Evolutionary conservation across 1,140 invertebrate species (phyloP).

Genomic region (Solenopsis fugax): DNA sequence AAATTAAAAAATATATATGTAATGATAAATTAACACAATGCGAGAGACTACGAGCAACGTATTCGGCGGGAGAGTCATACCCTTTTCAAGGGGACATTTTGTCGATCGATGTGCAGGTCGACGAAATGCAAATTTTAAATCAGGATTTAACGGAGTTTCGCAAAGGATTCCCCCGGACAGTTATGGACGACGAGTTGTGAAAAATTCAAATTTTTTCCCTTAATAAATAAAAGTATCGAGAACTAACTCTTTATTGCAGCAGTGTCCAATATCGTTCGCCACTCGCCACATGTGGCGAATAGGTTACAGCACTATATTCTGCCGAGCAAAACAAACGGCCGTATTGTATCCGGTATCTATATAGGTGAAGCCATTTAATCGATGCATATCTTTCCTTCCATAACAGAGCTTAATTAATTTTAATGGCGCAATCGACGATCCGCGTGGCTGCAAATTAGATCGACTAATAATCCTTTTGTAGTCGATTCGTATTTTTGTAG

Average conservation of each 20-base stretch:
- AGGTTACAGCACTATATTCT: slow-evolving; percentile 34
- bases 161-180: background rate
- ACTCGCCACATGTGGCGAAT: slow-evolving; percentile 57
- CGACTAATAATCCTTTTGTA: background rate
- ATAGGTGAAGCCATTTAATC: slow-evolving; percentile 19
- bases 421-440: slow-evolving; percentile 22
- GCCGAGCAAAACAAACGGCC: slow-evolving; percentile 47
- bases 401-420: slow-evolving; percentile 46
- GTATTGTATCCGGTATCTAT: slow-evolving; percentile 34
- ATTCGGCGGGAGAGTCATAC: background rate
- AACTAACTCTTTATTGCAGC: slow-evolving; percentile 46
- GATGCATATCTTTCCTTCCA: slow-evolving; percentile 40
- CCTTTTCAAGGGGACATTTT: background rate
- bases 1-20: background rate
- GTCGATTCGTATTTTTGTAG: background rate
- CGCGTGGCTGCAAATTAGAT: background rate
- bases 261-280: slow-evolving; percentile 41
- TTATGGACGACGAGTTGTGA: background rate
- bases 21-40: slow-evolving; percentile 2
- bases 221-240: slow-evolving; percentile 47
- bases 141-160: background rate
- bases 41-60: background rate
- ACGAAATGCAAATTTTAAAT: background rate
- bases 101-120: background rate
- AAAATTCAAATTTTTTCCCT: slow-evolving; percentile 37